Percentiles rank a stretch among this genome's conserved stretches.
phyloP scores from a whole-genome alignment of 1,140 invertebrate genomes.

The Diabrotica undecimpunctata region DNA sequence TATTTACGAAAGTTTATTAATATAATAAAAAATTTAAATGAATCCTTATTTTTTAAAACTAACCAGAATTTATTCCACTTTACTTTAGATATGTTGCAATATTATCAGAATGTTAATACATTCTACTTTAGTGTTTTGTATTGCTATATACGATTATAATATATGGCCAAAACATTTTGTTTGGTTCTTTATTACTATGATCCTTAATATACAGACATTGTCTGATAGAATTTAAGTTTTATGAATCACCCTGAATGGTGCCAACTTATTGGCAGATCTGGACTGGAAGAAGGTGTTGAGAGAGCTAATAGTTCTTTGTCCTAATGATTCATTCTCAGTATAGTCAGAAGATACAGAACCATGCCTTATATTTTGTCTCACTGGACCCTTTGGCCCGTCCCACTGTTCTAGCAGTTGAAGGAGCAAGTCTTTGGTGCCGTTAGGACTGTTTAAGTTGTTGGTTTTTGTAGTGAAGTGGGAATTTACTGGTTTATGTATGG shows the following conservation, averaged over 20 bases:
- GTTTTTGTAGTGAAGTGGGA: constrained; percentile 14
- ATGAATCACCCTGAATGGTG: constrained; percentile 36
- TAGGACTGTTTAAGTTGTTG: constrained; percentile 14
- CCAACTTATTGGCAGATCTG: constrained; percentile 54
- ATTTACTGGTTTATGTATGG: constrained; percentile 25
- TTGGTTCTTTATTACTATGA: no score
- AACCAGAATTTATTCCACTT: no score
- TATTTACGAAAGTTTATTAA: no score
- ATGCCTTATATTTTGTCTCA: constrained; percentile 50
- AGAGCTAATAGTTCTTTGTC: constrained; percentile 60
- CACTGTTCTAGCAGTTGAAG: constrained; percentile 37
- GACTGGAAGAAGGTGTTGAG: constrained; percentile 65
- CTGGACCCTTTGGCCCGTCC: constrained; percentile 60
- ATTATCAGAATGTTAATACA: no score
- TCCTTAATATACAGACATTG: background rate
- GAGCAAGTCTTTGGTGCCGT: constrained; percentile 27
- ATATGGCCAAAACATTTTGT: no score
- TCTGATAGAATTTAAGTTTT: constrained; percentile 17
- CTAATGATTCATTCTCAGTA: constrained; percentile 53
- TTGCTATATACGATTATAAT: no score
- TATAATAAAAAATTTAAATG: no score
- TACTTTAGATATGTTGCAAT: no score
- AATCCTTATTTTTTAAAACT: no score
- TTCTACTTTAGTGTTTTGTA: no score
- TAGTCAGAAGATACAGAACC: constrained; percentile 55